Conservation (phyloP, 2,113 vertebrate species). For the Heterotilapia buettikoferi region DNA sequence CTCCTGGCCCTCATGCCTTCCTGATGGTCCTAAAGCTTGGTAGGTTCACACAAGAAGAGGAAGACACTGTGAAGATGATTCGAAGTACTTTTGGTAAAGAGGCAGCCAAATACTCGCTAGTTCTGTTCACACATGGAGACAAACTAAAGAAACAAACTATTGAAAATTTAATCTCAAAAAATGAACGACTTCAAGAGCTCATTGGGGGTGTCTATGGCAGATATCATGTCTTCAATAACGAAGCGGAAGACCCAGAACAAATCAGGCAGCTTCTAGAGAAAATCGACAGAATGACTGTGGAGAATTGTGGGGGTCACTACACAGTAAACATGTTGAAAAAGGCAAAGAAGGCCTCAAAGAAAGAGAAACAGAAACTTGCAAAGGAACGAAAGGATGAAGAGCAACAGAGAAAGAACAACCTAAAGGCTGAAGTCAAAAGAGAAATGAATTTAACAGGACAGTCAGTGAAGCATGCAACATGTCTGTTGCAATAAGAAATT, state of each 20-base stretch:
- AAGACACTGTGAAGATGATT: constrained; percentile 6
- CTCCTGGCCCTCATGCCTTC: constrained; percentile 54
- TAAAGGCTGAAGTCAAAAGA: neutral
- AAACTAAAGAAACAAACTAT: constrained; percentile 4
- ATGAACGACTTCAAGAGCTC: neutral
- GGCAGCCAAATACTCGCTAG: constrained; percentile 2
- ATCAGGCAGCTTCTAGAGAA: constrained; percentile 7
- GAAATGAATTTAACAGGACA: neutral
- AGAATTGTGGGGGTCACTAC: constrained; percentile 15
- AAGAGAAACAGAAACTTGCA: neutral
- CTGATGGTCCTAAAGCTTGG: constrained; percentile 49
- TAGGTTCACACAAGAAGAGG: constrained; percentile 37
- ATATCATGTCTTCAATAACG: constrained; percentile 52
- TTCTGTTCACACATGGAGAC: constrained; percentile 62
- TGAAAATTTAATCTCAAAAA: too few relatives aligned
- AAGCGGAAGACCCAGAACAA: neutral
- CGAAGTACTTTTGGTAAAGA: constrained; percentile 25
- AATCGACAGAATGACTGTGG: neutral
- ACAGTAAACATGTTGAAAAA: constrained; percentile 6
- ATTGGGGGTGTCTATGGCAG: neutral
- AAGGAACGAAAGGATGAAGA: neutral
- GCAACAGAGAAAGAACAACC: neutral
- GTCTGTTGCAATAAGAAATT: constrained; percentile 4
- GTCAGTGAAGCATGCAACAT: neutral
- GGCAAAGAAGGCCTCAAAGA: neutral